phyloP scores from a whole-genome alignment of 35 echinoderm and acorn worm species.

The Ophioderma brevispina region DNA sequence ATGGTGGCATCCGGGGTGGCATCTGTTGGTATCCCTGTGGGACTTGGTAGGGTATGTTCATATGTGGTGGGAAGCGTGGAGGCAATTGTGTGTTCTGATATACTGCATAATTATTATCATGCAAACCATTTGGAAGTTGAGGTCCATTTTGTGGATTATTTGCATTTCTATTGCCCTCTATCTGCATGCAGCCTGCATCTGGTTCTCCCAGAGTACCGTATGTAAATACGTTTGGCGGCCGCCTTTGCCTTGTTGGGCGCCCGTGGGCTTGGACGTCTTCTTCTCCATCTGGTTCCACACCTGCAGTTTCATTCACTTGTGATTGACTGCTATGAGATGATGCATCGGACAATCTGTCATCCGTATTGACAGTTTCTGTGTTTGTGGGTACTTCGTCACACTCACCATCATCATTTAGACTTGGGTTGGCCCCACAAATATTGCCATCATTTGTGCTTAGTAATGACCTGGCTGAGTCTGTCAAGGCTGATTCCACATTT shows the following conservation, averaged over 20 bases:
- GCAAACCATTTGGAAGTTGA: no score
- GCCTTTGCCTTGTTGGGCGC: not conserved
- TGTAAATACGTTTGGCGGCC: conserved; percentile 30
- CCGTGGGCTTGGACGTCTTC: not conserved
- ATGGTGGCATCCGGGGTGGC: no score
- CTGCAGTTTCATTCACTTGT: not conserved
- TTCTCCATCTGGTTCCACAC: not conserved
- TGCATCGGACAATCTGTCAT: not conserved
- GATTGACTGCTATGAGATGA: not conserved
- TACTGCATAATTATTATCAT: no score
- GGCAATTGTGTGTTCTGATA: no score
- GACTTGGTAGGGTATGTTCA: no score
- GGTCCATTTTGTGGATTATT: no score
- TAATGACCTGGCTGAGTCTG: no score
- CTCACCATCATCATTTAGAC: not conserved
- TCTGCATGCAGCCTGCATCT: conserved; percentile 5
- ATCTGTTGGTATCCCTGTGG: no score
- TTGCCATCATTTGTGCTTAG: no score
- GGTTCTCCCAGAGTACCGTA: conserved; percentile 12
- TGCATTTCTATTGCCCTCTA: no score
- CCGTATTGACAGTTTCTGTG: not conserved
- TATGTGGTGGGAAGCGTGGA: no score
- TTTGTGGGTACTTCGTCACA: not conserved
- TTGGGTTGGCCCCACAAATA: not conserved
- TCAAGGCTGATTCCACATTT: no score